Evolutionary conservation across 1,140 invertebrate species (phyloP), one percentile per base, ranked within the genome.

Genomic region (Temnothorax longispinosus): DNA sequence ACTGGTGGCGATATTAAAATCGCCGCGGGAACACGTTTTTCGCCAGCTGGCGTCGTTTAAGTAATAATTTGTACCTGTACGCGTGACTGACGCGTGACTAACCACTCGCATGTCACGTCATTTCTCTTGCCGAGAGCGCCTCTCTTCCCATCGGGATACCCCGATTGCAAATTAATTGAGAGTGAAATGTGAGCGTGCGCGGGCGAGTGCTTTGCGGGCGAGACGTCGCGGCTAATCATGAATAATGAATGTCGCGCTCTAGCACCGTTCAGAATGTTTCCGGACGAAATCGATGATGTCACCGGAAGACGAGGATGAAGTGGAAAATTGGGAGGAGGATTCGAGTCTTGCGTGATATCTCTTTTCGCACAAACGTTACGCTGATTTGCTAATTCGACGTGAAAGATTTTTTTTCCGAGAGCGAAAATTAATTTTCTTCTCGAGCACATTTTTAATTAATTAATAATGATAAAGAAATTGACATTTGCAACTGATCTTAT

Each of bases 141-240:
- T n/a, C 52, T 71, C 77, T 78, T 88, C 89, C 85, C 90, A 90
- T 90, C 56, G 76, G 82, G 76, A 67, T 80, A 50, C 62, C 67
- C 85, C 87, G 87, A 91, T 91, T 91, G 90, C 84, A 88, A 90
- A 91, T 91, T 91, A 91, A 91, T 91, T 90, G 90, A 90, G 90
- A 91, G 89, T 91, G 89, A 91, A 91, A 91, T 77, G 89, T 78
- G 86, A 88, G 80, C 87, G 85, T 65, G 88, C 62, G 44, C 88
- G 71, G 64, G 87, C 62, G 58, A 87, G 77, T 56, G 86, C 88
- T 90, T 88, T 81, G 88, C 76, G 80, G 81, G 78, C 81, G 89
- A 72, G 67, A 88, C 74, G 76, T 90, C 62, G 77, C 75, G 71
- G 89, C 88, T 91, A 90, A 91, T 91, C 90, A 87, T 91, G 89